Percentiles rank a stretch among this genome's conserved stretches.
phyloP scores from a whole-genome alignment of 2,797 vertebrate genomes.

The Coranthus polyacanthus region DNA sequence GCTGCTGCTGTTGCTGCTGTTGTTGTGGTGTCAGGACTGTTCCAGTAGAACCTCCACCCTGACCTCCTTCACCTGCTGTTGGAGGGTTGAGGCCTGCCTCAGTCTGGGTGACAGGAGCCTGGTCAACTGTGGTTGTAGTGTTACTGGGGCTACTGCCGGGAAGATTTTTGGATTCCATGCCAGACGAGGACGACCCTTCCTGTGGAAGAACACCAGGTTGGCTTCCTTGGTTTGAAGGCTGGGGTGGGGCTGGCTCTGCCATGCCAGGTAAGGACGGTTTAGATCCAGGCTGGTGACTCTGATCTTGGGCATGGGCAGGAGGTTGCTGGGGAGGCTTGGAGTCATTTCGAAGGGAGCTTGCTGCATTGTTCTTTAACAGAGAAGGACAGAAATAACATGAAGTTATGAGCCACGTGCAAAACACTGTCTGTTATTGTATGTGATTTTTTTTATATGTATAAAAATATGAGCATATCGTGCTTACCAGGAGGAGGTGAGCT shows the following conservation, averaged over 20 bases:
- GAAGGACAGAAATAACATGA: constrained; percentile 36
- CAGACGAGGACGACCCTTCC: constrained; percentile 88
- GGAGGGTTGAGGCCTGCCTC: constrained; percentile 81
- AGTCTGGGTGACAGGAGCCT: constrained; percentile 85
- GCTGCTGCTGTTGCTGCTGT: constrained; percentile 89
- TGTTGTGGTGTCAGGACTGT: constrained; percentile 85
- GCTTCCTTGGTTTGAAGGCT: constrained; percentile 87
- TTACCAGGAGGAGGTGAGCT: constrained; percentile 94
- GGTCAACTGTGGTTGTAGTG: constrained; percentile 89
- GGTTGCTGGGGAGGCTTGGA: constrained; percentile 90
- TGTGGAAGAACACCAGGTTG: constrained; percentile 88
- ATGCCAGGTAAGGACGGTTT: constrained; percentile 92
- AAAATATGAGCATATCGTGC: constrained; percentile 2
- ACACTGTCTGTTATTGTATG: background rate
- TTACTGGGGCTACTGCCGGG: constrained; percentile 91
- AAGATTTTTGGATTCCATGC: constrained; percentile 93
- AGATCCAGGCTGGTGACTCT: constrained; percentile 92
- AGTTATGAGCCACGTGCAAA: background rate
- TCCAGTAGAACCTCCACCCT: constrained; percentile 73
- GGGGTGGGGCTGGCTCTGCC: constrained; percentile 83
- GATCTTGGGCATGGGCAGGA: constrained; percentile 86
- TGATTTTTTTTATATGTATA: background rate
- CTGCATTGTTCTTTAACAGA: constrained; percentile 91
- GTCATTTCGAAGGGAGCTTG: constrained; percentile 90
- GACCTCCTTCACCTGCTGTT: constrained; percentile 74